Evolutionary conservation across 2,888 invertebrate genomes (phyloP).

Genomic region (Chouioia cunea): DNA sequence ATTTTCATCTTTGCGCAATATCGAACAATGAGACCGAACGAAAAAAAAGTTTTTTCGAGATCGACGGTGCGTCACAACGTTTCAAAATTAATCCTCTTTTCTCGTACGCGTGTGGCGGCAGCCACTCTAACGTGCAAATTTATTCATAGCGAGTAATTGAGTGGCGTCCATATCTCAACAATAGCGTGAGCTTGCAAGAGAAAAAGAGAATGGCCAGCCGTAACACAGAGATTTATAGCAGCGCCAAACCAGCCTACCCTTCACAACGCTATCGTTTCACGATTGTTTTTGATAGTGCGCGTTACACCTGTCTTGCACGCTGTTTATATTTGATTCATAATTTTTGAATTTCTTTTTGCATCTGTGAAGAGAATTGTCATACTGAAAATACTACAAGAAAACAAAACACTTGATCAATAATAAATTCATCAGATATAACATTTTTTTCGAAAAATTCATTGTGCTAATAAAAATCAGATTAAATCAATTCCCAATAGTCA

Average conservation of each 20-base stretch:
- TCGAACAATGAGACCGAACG: background rate
- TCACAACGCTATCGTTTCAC: constrained; percentile 30
- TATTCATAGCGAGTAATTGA: constrained; percentile 41
- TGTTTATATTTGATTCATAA: too few relatives aligned
- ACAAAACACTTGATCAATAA: too few relatives aligned
- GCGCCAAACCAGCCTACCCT: background rate
- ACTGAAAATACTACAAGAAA: too few relatives aligned
- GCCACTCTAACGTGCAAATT: constrained; percentile 26
- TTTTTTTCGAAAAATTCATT: too few relatives aligned
- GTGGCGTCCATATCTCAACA: constrained; percentile 39
- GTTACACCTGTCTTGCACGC: constrained; percentile 23
- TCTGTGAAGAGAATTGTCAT: too few relatives aligned
- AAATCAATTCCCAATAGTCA: too few relatives aligned
- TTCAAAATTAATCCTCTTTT: constrained; percentile 37
- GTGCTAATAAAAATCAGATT: too few relatives aligned
- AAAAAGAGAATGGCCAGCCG: background rate
- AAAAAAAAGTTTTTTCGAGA: too few relatives aligned
- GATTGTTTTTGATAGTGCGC: constrained; percentile 34
- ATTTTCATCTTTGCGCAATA: background rate
- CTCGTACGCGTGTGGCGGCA: background rate
- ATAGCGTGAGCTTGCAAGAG: constrained; percentile 8
- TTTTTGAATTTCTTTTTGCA: background rate
- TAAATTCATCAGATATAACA: too few relatives aligned
- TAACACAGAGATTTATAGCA: constrained; percentile 24
- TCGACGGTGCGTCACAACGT: constrained; percentile 13